phyloP scores from a whole-genome alignment of 2,888 invertebrate species.

The Philopedon plagiatum region DNA sequence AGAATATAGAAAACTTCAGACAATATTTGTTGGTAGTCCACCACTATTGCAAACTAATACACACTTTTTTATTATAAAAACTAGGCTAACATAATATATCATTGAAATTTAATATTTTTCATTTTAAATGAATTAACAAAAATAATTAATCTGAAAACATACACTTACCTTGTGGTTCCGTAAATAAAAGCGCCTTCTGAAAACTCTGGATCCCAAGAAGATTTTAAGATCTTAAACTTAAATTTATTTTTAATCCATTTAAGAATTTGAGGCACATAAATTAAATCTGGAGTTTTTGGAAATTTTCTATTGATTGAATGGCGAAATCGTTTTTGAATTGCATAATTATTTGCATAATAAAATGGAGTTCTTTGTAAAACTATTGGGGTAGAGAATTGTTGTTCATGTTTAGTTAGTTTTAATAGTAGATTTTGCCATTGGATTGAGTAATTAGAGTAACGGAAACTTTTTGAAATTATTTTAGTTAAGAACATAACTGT shows the following conservation, averaged over 20 bases:
- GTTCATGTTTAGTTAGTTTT: not conserved
- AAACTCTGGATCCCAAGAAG: constrained; percentile 67
- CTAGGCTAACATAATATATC: too few relatives aligned
- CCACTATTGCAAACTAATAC: too few relatives aligned
- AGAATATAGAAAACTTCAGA: too few relatives aligned
- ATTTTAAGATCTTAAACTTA: constrained; percentile 64
- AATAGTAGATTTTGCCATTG: constrained; percentile 3
- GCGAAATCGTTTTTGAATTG: constrained; percentile 9
- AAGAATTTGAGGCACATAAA: constrained; percentile 66
- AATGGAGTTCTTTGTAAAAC: not conserved
- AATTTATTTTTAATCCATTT: constrained; percentile 66
- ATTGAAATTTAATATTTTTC: not conserved
- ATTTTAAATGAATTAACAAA: too few relatives aligned
- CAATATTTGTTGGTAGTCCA: too few relatives aligned
- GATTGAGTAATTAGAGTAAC: constrained; percentile 12
- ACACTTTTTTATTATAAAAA: too few relatives aligned
- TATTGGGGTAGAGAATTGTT: constrained; percentile 1
- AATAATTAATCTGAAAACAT: not conserved
- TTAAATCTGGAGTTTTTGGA: constrained; percentile 64
- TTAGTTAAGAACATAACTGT: constrained; percentile 2
- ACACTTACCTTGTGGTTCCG: constrained; percentile 57
- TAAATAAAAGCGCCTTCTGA: constrained; percentile 68
- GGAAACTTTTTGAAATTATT: not conserved
- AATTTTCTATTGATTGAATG: constrained; percentile 46
- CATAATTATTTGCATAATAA: not conserved